Conservation (phyloP, 2,797 vertebrate species). For the Echiichthys vipera region DNA sequence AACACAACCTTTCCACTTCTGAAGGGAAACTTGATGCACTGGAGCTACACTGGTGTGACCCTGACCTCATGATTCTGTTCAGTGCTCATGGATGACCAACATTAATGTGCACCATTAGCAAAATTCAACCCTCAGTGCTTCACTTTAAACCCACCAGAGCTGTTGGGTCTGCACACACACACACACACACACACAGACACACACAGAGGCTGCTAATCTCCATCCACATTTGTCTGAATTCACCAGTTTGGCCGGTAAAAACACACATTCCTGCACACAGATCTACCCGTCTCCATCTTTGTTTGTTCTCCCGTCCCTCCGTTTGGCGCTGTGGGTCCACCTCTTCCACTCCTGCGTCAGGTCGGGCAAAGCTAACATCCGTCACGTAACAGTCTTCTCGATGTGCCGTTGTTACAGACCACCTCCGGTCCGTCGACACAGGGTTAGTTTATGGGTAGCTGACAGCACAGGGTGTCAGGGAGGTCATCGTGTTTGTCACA, state of each 20-base stretch:
- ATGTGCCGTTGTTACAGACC: no score
- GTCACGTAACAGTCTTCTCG: no score
- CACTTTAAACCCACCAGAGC: slow-evolving; percentile 44
- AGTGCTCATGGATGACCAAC: slow-evolving; percentile 14
- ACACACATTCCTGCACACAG: slow-evolving; percentile 18
- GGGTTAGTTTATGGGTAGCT: no score
- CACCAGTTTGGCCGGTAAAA: slow-evolving; percentile 1
- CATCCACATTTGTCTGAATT: slow-evolving; percentile 4
- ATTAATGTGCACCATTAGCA: slow-evolving; percentile 42
- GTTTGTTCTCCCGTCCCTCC: background rate
- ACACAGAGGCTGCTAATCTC: slow-evolving; percentile 7
- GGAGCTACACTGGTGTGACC: background rate
- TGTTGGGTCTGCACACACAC: slow-evolving; percentile 28
- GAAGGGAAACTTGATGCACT: background rate
- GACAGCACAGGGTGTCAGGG: no score
- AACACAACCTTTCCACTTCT: background rate
- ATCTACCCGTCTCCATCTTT: background rate
- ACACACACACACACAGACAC: slow-evolving; percentile 8
- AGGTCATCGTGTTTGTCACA: no score
- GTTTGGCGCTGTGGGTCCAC: background rate
- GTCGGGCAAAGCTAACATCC: no score
- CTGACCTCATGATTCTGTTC: slow-evolving; percentile 9
- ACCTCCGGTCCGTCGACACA: no score
- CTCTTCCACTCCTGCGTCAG: background rate
- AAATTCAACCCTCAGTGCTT: slow-evolving; percentile 42